Evolutionary conservation across 2,888 invertebrate genomes (phyloP).

Genomic region (Dasypogon diadema): DNA sequence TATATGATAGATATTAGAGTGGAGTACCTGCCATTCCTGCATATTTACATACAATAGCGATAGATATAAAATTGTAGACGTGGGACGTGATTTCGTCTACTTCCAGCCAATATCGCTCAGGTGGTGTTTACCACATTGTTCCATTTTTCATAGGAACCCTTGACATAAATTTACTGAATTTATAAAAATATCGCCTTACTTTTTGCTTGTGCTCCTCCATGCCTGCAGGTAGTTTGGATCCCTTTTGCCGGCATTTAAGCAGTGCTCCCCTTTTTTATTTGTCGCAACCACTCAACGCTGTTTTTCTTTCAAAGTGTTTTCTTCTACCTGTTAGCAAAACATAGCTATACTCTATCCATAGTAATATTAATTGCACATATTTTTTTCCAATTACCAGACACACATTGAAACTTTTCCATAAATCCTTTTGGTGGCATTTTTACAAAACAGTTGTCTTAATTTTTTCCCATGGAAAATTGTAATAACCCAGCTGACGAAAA

Average conservation of each 20-base stretch:
- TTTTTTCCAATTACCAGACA: no score
- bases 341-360: no score
- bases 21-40: background rate
- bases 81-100: slow-evolving; percentile 3
- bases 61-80: no score
- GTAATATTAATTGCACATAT: no score
- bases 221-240: slow-evolving; percentile 11
- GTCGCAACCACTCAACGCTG: background rate
- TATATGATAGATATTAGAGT: no score
- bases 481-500: no score
- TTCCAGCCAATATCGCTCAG: slow-evolving; percentile 14
- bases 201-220: background rate
- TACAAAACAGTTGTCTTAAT: no score
- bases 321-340: no score
- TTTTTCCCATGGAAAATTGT: no score
- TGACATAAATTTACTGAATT: slow-evolving; percentile 38
- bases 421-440: no score
- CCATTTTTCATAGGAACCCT: slow-evolving; percentile 28
- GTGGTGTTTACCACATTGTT: slow-evolving; percentile 1
- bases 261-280: background rate
- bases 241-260: slow-evolving; percentile 14
- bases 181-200: slow-evolving; percentile 24
- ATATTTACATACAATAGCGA: background rate
- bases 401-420: no score
- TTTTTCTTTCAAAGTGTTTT: slow-evolving; percentile 14